phyloP scores from a whole-genome alignment of 2,113 vertebrate species.

The Pelmatolapia mariae region DNA sequence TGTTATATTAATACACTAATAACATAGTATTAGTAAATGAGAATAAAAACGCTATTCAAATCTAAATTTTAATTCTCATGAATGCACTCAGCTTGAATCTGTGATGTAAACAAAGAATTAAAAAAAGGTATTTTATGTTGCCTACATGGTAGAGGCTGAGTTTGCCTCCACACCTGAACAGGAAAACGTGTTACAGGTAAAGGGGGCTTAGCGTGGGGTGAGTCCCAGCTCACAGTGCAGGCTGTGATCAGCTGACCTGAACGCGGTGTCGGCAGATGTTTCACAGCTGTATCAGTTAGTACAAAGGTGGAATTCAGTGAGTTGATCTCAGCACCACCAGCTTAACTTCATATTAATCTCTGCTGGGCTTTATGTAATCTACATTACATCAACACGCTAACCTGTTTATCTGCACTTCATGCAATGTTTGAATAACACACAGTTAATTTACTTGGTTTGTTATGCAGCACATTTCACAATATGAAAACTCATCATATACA shows the following conservation, averaged over 20 bases:
- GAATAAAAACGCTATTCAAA: neutral
- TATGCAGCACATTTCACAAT: neutral
- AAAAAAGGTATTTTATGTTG: neutral
- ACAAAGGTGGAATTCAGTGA: neutral
- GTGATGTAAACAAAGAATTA: neutral
- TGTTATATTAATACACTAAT: neutral
- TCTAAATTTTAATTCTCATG: neutral
- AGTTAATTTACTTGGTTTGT: neutral
- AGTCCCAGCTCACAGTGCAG: neutral
- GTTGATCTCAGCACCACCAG: neutral
- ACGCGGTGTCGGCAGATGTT: neutral
- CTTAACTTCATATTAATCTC: neutral
- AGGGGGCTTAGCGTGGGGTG: neutral
- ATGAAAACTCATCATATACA: neutral
- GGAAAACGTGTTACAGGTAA: neutral
- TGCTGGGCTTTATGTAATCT: neutral
- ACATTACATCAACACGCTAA: neutral
- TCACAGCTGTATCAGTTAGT: neutral
- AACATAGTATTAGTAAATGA: neutral
- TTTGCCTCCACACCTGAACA: neutral
- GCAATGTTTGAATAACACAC: neutral
- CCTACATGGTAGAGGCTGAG: neutral
- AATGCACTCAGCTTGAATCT: neutral
- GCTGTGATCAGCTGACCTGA: neutral
- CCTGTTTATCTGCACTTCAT: neutral